Conservation (phyloP, 2,797 vertebrate genomes). For the Cirrhinus mrigala region DNA sequence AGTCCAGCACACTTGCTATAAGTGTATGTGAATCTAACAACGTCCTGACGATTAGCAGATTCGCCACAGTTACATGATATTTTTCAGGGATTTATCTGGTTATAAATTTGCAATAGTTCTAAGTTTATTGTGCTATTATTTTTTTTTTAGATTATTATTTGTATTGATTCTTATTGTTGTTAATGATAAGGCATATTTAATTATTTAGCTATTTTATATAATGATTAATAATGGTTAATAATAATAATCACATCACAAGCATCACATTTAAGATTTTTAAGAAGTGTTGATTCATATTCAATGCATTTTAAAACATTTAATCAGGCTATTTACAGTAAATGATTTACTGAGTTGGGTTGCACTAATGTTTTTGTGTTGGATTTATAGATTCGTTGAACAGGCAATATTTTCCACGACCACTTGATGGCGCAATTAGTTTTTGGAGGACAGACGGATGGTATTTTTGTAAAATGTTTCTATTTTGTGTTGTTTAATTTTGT, state of each 20-base stretch:
- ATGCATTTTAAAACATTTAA: background rate
- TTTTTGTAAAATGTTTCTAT: background rate
- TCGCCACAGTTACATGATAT: slow-evolving; percentile 47
- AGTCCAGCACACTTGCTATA: background rate
- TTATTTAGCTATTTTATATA: background rate
- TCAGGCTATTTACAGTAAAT: background rate
- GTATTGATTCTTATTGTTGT: background rate
- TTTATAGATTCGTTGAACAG: background rate
- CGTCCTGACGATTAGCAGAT: background rate
- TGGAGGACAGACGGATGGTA: background rate
- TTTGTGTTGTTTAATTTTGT: background rate
- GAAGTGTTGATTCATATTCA: background rate
- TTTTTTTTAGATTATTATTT: background rate
- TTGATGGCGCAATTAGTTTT: slow-evolving; percentile 19
- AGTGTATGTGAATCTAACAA: slow-evolving; percentile 42
- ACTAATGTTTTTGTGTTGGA: background rate
- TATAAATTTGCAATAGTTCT: background rate
- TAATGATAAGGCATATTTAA: background rate
- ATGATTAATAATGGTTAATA: background rate
- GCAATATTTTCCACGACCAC: background rate
- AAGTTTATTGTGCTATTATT: too few species aligned
- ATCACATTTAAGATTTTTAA: background rate
- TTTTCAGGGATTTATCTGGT: slow-evolving; percentile 9
- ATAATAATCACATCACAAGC: background rate
- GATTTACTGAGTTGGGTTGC: background rate